Percentiles rank a stretch among this genome's conserved stretches.
Evolutionary conservation across 2,113 vertebrate genomes (phyloP).

Genomic region (Fregata magnificens): DNA sequence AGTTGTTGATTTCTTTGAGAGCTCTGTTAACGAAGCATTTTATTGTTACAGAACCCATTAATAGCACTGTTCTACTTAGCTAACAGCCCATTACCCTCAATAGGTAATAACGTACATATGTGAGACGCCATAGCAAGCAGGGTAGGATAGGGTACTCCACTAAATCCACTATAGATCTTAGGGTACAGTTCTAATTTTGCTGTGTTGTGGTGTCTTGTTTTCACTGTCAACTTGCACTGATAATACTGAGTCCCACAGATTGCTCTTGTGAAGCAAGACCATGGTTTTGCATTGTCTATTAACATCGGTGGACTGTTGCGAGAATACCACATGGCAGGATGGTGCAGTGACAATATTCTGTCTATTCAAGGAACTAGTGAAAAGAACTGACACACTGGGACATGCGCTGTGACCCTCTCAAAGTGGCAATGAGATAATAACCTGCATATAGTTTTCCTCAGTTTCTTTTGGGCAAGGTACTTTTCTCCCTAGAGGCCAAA

Average conservation of each 20-base stretch:
- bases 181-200: background rate
- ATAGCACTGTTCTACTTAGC: background rate
- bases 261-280: background rate
- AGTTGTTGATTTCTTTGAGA: constrained; percentile 64
- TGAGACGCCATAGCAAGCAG: background rate
- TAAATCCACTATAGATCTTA: background rate
- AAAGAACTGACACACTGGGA: background rate
- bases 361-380: background rate
- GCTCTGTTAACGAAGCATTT: constrained; percentile 51
- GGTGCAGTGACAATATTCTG: background rate
- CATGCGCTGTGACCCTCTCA: background rate
- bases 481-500: background rate
- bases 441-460: background rate
- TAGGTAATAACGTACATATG: background rate
- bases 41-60: constrained; percentile 46
- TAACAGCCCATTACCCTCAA: constrained; percentile 11
- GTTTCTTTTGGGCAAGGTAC: background rate
- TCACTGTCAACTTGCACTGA: background rate
- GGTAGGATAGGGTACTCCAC: background rate
- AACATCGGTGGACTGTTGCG: background rate
- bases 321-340: background rate
- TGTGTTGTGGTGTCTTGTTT: background rate
- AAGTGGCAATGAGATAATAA: background rate
- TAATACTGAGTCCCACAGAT: background rate
- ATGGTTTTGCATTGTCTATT: accelerated